These are phyloP conservation scores for Cacoxenus indagator DNA, from an alignment of 2,888 invertebrate genomes.

Conservation along the genomic window DNA sequence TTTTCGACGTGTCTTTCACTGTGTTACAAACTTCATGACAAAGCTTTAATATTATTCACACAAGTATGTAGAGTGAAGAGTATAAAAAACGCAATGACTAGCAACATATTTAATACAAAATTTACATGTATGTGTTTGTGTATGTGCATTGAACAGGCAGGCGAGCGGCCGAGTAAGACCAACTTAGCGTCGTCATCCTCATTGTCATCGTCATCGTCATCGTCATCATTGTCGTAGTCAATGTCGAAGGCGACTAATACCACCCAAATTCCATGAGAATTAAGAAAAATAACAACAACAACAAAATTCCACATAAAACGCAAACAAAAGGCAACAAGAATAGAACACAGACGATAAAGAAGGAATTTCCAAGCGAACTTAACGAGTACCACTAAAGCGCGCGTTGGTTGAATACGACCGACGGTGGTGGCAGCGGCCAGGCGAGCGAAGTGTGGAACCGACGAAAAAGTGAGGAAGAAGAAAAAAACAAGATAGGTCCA, in stretches of 20 bases:
- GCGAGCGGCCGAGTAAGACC: not conserved
- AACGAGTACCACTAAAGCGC: not conserved
- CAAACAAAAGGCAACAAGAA: not conserved
- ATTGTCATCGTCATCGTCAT: not conserved
- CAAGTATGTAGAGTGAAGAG: not conserved
- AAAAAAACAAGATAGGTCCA: no score
- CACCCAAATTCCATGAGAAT: not conserved
- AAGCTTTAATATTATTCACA: not conserved
- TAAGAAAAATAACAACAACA: not conserved
- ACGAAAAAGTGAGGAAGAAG: no score
- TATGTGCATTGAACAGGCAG: not conserved
- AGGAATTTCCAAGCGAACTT: not conserved
- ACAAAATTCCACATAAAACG: not conserved
- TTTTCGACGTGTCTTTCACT: not conserved
- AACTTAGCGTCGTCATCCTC: not conserved
- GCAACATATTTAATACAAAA: not conserved
- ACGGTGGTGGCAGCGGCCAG: not conserved
- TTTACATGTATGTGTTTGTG: not conserved
- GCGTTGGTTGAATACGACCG: not conserved
- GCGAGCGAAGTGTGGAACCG: not conserved
- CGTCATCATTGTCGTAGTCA: not conserved
- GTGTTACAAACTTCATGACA: not conserved
- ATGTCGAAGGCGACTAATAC: not conserved
- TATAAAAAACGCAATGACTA: not conserved
- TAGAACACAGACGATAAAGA: not conserved